Base-by-base conservation (phyloP, 2,797 vertebrate species). In the Gila robusta region DNA sequence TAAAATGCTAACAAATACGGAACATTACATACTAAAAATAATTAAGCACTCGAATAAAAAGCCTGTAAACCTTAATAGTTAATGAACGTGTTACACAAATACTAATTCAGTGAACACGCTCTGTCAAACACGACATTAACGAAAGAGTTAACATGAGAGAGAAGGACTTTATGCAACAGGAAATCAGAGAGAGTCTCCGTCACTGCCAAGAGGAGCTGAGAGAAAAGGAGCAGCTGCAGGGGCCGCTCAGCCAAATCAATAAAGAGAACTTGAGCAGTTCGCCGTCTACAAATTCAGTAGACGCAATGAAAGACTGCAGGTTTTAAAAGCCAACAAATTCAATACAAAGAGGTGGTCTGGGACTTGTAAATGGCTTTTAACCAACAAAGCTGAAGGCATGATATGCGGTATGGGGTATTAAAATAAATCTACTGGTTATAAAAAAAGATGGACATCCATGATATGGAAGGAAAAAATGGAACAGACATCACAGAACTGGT, bases 261-360 rank as follows among this genome's bases (percentile, higher is more conserved):
- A 92, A 93, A 92, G 93, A 91, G 92, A 94, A 95, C 94, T 94
- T 91, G 88, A 93, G 90, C 85, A 89, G 92, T 93, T 95, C 92
- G 79, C 92, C 93, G 91, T 93, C 92, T 90, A 94, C 92, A 94
- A 94, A 94, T 93, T 94, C 90, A 93, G 92, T 92, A 92, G 93
- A 93, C 90, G 91, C 91, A 91, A 92, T 90, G 91, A 94, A 93
- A 89, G 90, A 92, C 92, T 92, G 71, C 1, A 76, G 89, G 93
- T 90, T 91, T 91, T 91, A 91, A 92, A 94, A 94, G 89, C 90
- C 89, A 87, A 88, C 81, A 88, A 92, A 93, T 89, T 87, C 91
- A 92, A 94, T 91, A 90, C 87, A 71, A 92, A 92, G 88, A 87
- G 83, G 91, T 85, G 89, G 76, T 89, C 89, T 90, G 91, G 91